phyloP scores from a whole-genome alignment of 64 coral and sea anemone genomes.

The Stylophora pistillata region DNA sequence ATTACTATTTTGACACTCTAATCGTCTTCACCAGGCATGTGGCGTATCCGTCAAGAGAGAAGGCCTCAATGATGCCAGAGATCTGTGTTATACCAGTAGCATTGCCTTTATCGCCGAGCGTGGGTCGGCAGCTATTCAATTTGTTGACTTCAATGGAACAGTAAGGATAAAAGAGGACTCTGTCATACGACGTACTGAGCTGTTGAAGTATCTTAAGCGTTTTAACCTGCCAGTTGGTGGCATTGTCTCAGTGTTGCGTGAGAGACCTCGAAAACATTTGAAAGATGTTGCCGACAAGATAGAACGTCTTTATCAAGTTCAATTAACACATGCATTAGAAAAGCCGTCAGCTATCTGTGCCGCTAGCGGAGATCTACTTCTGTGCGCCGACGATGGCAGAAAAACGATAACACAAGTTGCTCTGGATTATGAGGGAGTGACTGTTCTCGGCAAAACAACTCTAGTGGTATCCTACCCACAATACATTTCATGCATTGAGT shows the following conservation, averaged over 20 bases:
- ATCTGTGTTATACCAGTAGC: slow-evolving; percentile 53
- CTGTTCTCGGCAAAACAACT: slow-evolving; percentile 35
- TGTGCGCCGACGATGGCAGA: slow-evolving; percentile 59
- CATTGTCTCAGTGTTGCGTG: slow-evolving; percentile 19
- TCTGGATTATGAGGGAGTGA: slow-evolving; percentile 51
- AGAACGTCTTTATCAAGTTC: slow-evolving; percentile 24
- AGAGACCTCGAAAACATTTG: slow-evolving; percentile 31
- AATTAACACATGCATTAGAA: slow-evolving; percentile 9
- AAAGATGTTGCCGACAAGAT: neutral
- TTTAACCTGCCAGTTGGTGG: slow-evolving; percentile 26
- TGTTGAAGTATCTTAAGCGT: slow-evolving; percentile 11
- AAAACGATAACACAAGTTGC: slow-evolving; percentile 45
- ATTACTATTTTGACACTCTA: slow-evolving; percentile 20
- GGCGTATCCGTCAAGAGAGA: neutral
- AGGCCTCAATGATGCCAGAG: slow-evolving; percentile 37
- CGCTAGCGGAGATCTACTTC: slow-evolving; percentile 38
- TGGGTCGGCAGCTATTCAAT: slow-evolving; percentile 39
- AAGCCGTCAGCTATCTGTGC: slow-evolving; percentile 48
- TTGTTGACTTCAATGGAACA: slow-evolving; percentile 49
- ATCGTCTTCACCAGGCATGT: slow-evolving; percentile 6
- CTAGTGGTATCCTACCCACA: slow-evolving; percentile 43
- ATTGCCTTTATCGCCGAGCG: slow-evolving; percentile 68
- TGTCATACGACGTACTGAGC: slow-evolving; percentile 40
- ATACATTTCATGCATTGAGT: slow-evolving; percentile 25
- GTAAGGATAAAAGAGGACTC: slow-evolving; percentile 45